Percentiles rank a stretch among this genome's conserved stretches.
Conservation (phyloP, 30 jellyfish, hydroid and myxozoan genomes). For the Nemopilema nomurai region DNA sequence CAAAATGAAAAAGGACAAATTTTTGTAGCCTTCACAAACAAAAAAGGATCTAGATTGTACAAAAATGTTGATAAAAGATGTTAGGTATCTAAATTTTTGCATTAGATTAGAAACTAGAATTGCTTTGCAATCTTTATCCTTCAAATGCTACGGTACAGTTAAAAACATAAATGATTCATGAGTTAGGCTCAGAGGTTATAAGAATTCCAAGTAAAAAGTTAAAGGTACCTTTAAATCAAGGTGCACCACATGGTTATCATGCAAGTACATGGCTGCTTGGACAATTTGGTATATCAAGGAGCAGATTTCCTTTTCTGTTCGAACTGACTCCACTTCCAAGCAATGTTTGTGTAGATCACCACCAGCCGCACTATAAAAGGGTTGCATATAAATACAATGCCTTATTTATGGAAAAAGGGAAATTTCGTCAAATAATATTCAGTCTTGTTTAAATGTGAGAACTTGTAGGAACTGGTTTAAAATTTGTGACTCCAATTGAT, state of each 20-base stretch:
- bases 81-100: no score
- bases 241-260: conserved; percentile 90
- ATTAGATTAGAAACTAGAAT: no score
- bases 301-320: conserved; percentile 98
- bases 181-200: not conserved
- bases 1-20: no score
- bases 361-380: conserved; percentile 91
- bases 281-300: conserved; percentile 90
- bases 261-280: conserved; percentile 94
- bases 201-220: no score
- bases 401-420: not conserved
- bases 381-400: not conserved
- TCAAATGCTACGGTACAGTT: not conserved
- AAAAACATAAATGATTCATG: not conserved
- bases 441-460: no score
- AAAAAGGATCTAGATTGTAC: no score
- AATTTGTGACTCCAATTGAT: no score
- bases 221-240: conserved; percentile 86
- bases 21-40: no score
- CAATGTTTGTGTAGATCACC: conserved; percentile 98
- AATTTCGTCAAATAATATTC: no score
- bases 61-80: no score
- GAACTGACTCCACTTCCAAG: conserved; percentile 87
- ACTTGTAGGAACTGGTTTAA: no score
- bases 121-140: not conserved